Conservation (phyloP, 2,113 vertebrate genomes). For the Camarhynchus parvulus region DNA sequence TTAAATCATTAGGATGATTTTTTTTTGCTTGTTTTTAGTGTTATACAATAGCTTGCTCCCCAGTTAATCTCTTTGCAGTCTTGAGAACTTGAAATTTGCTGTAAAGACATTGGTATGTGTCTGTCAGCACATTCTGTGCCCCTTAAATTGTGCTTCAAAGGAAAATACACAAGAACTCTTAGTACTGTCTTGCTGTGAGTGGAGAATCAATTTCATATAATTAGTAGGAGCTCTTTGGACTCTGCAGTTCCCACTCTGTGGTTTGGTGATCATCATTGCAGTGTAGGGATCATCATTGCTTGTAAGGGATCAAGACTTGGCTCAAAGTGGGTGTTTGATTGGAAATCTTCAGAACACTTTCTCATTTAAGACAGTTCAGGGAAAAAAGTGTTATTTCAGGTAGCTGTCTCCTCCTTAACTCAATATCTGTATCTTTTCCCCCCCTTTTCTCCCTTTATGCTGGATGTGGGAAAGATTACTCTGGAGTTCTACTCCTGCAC, state of each 20-base stretch:
- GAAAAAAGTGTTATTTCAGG: background rate
- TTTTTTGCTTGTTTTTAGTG: background rate
- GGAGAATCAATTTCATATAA: background rate
- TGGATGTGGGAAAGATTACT: background rate
- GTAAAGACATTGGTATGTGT: background rate
- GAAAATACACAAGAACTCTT: background rate
- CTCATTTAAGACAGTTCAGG: background rate
- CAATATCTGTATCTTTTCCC: background rate
- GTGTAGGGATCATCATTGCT: background rate
- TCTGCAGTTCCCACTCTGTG: background rate
- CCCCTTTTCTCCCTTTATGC: background rate
- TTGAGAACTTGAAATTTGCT: background rate
- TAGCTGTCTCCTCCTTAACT: background rate
- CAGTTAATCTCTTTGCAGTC: background rate
- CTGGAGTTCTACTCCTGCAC: background rate
- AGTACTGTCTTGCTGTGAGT: background rate
- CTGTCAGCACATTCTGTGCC: background rate
- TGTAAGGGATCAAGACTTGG: background rate
- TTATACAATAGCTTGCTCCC: background rate
- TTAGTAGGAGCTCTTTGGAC: background rate
- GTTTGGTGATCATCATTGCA: background rate
- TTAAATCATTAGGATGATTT: background rate
- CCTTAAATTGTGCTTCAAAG: background rate
- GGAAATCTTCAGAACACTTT: background rate
- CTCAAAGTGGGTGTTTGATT: background rate